Evolutionary conservation across 2,113 vertebrate species (phyloP).

Genomic region (Seriola aureovittata): DNA sequence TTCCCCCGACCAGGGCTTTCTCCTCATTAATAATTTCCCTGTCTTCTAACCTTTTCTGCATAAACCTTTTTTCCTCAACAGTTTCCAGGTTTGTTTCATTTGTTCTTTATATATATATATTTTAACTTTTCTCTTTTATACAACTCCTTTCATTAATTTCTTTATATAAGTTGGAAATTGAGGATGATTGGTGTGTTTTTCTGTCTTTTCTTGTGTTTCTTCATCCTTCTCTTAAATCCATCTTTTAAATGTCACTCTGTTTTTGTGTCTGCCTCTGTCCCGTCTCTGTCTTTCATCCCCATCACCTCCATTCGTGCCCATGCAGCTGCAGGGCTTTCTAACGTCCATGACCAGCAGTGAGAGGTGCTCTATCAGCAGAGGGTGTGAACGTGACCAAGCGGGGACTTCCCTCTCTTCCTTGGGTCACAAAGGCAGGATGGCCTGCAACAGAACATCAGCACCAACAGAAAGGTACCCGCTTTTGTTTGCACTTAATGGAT

Average conservation of each 20-base stretch:
- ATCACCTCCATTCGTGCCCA: constrained; percentile 26
- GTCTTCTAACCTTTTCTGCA: constrained; percentile 47
- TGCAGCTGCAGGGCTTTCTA: constrained; percentile 66
- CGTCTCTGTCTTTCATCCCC: background rate
- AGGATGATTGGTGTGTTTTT: background rate
- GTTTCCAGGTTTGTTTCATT: constrained; percentile 6
- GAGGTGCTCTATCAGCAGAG: constrained; percentile 70
- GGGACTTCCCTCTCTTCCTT: constrained; percentile 73
- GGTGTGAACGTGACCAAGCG: constrained; percentile 76
- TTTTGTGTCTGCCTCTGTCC: constrained; percentile 5
- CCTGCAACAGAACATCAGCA: constrained; percentile 58
- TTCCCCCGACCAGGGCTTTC: constrained; percentile 31
- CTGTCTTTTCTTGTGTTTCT: background rate
- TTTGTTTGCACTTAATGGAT: constrained; percentile 71
- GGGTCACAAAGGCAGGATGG: constrained; percentile 62
- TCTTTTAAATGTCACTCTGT: constrained; percentile 7
- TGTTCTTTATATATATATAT: background rate
- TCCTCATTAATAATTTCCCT: constrained; percentile 54
- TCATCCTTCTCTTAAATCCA: background rate
- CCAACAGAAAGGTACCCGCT: constrained; percentile 62
- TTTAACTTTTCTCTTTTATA: background rate
- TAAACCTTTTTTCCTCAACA: constrained; percentile 20
- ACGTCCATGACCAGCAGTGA: constrained; percentile 67
- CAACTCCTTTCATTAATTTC: background rate
- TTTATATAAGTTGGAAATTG: background rate